Evolutionary conservation across 2,888 invertebrate species (phyloP), one percentile per base, ranked within the genome.

Genomic region (Nomada ferruginata): DNA sequence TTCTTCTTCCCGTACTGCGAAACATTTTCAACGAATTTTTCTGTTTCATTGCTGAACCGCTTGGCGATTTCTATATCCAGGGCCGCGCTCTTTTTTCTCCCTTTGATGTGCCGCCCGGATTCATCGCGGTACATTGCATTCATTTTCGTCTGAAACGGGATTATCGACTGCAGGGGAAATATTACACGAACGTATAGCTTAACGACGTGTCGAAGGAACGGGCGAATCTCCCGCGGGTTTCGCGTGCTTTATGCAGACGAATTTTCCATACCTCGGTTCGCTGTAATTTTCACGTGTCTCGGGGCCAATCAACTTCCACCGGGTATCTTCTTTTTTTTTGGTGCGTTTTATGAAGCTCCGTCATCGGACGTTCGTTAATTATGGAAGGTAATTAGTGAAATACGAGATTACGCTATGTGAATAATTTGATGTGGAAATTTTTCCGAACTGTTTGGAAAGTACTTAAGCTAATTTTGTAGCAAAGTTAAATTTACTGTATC

Each of bases 91-190:
- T 13, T 71, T 71, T 59, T 52, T 20, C 61, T 64, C 11, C 18
- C 18, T 66, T 66, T 42, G 44, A 55, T 57, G 61, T 20, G 60
- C 53, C 72, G 59, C 26, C 47, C 44, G 47, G 23, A 53, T 77
- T 75, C 69, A 29, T 44, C 42, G 53, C 23, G 53, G 50, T 50
- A 55, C 59, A 59, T 59, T 61, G 60, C 69, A 75, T 72, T 79
- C 79, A 80, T 77, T 83, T 81, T 47, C 60, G 53, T 26, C 15
- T 50, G 65, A 59, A 85, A 81, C 59, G 61, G 71, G 69, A 68
- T 76, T 66, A 73, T 65, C 73, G 69, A 63, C 75, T 73, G 57
- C 47, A 20, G 65, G 50, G 59, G 61, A 75, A 26, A 79, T 69
- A 79, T 84, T 80, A 63, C 65, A 63, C 76, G 59, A 18, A 50